Conservation (phyloP, 1,140 invertebrate genomes). For the Papilio glaucus region DNA sequence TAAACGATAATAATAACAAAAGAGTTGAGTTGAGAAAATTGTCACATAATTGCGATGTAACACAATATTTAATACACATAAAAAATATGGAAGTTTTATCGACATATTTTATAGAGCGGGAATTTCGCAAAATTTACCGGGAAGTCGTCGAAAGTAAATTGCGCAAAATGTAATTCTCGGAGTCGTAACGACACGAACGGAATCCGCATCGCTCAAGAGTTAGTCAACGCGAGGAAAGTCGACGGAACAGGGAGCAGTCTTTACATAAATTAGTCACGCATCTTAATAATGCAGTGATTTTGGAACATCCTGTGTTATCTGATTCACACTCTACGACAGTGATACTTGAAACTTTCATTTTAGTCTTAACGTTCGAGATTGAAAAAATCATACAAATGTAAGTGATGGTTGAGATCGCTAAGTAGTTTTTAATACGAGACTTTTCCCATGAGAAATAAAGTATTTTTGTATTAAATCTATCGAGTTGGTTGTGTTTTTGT, state of each 20-base stretch:
- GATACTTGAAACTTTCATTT: neutral
- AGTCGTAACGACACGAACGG: neutral
- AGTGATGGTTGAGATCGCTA: too few relatives aligned
- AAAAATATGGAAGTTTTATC: neutral
- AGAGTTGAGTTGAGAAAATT: too few relatives aligned
- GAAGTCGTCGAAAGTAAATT: constrained; percentile 8
- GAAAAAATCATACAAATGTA: too few relatives aligned
- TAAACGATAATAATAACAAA: too few relatives aligned
- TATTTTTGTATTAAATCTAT: too few relatives aligned
- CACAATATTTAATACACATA: neutral
- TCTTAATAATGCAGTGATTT: constrained; percentile 19
- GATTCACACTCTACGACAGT: neutral
- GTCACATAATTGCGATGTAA: too few relatives aligned
- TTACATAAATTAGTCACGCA: constrained; percentile 12
- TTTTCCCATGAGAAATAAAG: too few relatives aligned
- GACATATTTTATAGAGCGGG: neutral
- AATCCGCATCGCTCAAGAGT: neutral
- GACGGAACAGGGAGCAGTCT: neutral
- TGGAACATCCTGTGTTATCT: constrained; percentile 6
- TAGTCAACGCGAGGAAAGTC: constrained; percentile 8
- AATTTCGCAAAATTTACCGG: neutral
- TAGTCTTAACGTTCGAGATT: too few relatives aligned
- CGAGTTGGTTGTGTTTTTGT: too few relatives aligned
- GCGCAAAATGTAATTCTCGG: neutral
- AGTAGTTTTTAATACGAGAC: too few relatives aligned